Conservation (phyloP, 2,113 vertebrate genomes). For the Tychaedon coryphoeus region DNA sequence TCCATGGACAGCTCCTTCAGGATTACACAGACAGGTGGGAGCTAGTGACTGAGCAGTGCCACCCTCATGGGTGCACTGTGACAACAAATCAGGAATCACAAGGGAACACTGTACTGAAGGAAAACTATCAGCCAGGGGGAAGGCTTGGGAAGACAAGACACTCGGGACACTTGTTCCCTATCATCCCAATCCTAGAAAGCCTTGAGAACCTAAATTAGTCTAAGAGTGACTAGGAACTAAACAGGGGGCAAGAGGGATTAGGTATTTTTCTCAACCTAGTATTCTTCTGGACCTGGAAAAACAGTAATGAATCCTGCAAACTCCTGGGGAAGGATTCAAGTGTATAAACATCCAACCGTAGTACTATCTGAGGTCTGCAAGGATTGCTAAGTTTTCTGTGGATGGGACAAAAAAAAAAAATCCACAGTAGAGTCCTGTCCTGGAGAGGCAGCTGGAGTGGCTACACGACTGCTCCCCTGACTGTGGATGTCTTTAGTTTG, state of each 20-base stretch:
- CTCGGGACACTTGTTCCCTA: not conserved
- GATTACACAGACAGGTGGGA: not conserved
- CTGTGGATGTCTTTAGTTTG: not conserved
- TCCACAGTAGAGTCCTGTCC: not conserved
- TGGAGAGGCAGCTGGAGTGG: not conserved
- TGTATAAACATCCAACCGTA: not conserved
- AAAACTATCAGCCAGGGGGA: not conserved
- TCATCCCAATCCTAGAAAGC: not conserved
- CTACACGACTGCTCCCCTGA: not conserved
- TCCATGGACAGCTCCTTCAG: not conserved
- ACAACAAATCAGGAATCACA: fast-evolving
- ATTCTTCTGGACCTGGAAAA: not conserved
- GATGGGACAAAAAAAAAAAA: not conserved
- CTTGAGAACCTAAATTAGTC: not conserved
- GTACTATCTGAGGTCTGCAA: not conserved
- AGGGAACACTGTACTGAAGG: not conserved
- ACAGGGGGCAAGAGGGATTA: not conserved
- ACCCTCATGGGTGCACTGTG: not conserved
- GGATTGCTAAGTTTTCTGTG: not conserved
- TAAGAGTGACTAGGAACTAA: not conserved
- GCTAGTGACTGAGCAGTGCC: not conserved
- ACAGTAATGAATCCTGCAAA: not conserved
- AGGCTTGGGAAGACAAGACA: not conserved
- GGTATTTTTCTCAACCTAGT: not conserved
- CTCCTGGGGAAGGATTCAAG: not conserved